Base-by-base conservation (phyloP, 2,888 invertebrate species). In the Caenorhabditis doughertyi region DNA sequence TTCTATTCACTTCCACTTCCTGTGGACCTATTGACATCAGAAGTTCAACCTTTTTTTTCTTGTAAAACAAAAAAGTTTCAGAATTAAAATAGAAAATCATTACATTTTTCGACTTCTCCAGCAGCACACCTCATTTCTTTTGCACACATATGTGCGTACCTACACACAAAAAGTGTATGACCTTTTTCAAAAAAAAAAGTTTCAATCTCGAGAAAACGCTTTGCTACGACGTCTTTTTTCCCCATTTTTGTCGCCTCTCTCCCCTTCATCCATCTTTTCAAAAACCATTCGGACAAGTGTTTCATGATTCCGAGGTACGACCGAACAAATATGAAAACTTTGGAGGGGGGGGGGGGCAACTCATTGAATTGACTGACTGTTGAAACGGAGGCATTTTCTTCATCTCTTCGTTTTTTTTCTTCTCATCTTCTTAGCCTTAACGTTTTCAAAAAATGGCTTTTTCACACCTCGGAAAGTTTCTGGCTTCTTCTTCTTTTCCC, bases 251-350 rank as follows among this genome's bases (percentile, higher is more conserved):
- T 32, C 9, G 9, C 49, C 53, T 53, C 53, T 39, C 35, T 2
- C 27, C 29, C 35, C n/a, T n/a, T 32, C 53, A 27, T 32, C 64
- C 55, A 39, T 39, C 39, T 13, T 56, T 67, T 74, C 74, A 74
- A 67, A 47, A 74, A 67, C 74, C 74, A 74, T 74, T 74, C 35
- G 73, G 55, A 74, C 74, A 74, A 74, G 74, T 74, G 74, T 74
- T 74, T 74, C 74, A 74, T 74, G 74, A 74, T 74, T 74, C 74
- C 67, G 74, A 67, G 74, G 65, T 74, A 74, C 74, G 56, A 32
- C 25, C 64, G 64, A 74, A 65, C 67, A 67, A 74, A 65, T 58
- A 74, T 49, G 56, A 74, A 74, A 64, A 39, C 27, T 18, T 35
- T 42, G 42, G 51, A 18, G 51, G 55, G 35, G 42, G 51, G 13